Evolutionary conservation across 2,113 vertebrate species (phyloP).

Genomic region (Beaufortia kweichowensis): DNA sequence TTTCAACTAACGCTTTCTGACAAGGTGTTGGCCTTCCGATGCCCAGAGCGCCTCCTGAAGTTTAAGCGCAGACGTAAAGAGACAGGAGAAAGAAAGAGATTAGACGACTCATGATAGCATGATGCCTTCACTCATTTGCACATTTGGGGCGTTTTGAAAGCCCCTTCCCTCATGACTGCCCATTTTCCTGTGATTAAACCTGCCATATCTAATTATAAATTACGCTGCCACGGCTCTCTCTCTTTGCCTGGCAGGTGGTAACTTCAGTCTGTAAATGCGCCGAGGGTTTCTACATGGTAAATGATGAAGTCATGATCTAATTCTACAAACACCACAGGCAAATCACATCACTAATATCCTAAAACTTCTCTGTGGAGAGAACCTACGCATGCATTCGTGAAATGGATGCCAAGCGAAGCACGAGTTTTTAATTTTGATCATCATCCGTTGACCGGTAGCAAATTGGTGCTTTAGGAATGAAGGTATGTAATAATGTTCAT

Average conservation of each 20-base stretch:
- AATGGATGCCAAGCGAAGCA: background rate
- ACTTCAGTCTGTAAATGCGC: background rate
- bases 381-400: background rate
- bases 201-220: conserved; percentile 52
- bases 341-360: too few species aligned
- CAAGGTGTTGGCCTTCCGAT: conserved; percentile 64
- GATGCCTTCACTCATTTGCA: conserved; percentile 1
- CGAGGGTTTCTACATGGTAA: background rate
- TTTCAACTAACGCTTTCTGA: conserved; percentile 65
- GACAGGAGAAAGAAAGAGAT: background rate
- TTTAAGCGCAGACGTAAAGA: conserved; percentile 34
- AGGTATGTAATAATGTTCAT: conserved; percentile 41
- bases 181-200: conserved; percentile 50
- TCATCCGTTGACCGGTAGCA: background rate
- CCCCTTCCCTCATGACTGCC: conserved; percentile 24
- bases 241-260: conserved; percentile 18
- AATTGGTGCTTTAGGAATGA: background rate
- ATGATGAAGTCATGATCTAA: conserved; percentile 39
- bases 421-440: background rate
- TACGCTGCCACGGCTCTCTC: background rate
- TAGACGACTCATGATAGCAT: conserved; percentile 5
- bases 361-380: too few species aligned
- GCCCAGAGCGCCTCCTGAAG: conserved; percentile 58
- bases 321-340: too few species aligned
- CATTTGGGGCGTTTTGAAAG: conserved; percentile 33